Evolutionary conservation across 1,140 invertebrate species (phyloP).

Genomic region (Tetragnatha versicolor): DNA sequence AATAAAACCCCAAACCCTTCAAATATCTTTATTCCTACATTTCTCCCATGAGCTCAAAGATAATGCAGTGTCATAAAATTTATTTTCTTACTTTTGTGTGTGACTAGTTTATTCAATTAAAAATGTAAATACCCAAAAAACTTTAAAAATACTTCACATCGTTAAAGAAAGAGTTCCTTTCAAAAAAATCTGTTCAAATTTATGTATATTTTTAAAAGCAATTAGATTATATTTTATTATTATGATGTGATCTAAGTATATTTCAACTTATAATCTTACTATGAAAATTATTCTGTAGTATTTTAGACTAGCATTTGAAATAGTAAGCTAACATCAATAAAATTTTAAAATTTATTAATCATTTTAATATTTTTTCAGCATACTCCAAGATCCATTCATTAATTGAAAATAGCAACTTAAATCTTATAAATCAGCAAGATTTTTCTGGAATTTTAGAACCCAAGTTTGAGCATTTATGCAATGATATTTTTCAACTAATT

Average conservation of each 20-base stretch:
- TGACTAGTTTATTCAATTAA: too few species aligned
- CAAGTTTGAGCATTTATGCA: conserved; percentile 4
- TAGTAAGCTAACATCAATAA: background rate
- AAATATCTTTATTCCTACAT: too few species aligned
- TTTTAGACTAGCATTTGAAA: background rate
- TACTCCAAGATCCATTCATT: conserved; percentile 17
- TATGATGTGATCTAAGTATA: background rate
- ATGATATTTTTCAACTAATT: conserved; percentile 35
- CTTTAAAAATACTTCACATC: background rate
- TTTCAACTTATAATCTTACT: background rate
- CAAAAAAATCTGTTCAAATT: background rate
- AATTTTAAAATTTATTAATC: background rate
- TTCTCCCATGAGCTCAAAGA: too few species aligned
- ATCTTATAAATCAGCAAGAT: background rate
- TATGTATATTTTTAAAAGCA: background rate
- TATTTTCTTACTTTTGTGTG: too few species aligned
- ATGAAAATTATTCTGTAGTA: background rate
- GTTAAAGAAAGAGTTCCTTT: background rate
- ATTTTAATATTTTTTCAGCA: conserved; percentile 1
- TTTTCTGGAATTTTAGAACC: conserved; percentile 4
- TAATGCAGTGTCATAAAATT: too few species aligned
- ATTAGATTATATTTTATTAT: background rate
- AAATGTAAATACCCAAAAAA: too few species aligned
- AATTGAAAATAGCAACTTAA: conserved; percentile 19
- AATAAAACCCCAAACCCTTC: too few species aligned